Percentiles rank a stretch among this genome's conserved stretches.
phyloP scores from a whole-genome alignment of 1,140 invertebrate species.

The Trypoxylus dichotomus region DNA sequence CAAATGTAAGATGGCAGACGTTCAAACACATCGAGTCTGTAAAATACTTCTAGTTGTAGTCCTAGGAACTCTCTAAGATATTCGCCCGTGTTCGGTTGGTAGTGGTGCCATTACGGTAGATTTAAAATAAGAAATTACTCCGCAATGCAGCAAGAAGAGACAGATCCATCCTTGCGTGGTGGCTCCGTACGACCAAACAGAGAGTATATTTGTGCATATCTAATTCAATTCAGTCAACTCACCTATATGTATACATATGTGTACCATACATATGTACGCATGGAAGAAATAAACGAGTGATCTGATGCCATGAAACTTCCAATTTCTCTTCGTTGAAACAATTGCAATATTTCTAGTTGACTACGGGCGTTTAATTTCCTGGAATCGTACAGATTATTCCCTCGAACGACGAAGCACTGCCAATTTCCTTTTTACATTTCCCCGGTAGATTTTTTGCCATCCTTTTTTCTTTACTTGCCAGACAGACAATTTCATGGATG shows the following conservation, averaged over 20 bases:
- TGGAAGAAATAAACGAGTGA: neutral
- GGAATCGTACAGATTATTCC: constrained; percentile 11
- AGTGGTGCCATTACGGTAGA: constrained; percentile 5
- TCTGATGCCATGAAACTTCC: neutral
- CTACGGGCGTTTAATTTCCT: constrained; percentile 26
- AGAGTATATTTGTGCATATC: constrained; percentile 14
- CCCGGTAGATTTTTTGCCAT: neutral
- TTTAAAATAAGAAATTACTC: constrained; percentile 27
- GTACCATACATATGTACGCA: neutral
- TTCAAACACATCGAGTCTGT: constrained; percentile 6
- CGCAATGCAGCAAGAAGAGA: constrained; percentile 14
- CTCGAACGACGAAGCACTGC: constrained; percentile 24
- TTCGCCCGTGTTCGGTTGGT: neutral
- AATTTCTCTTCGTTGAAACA: neutral
- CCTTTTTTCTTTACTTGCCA: neutral
- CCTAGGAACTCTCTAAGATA: neutral
- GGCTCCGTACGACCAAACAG: neutral
- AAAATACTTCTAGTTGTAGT: constrained; percentile 9
- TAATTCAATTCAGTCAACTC: neutral
- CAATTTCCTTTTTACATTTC: constrained; percentile 25
- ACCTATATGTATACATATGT: neutral
- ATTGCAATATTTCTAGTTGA: constrained; percentile 15
- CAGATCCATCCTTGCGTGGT: neutral
- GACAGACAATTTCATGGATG: neutral
- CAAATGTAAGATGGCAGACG: constrained; percentile 29